Percentiles rank a stretch among this genome's conserved stretches.
Evolutionary conservation across 37 sponge, comb jelly and placozoan species (phyloP).

Genomic region (Spongia lamella): DNA sequence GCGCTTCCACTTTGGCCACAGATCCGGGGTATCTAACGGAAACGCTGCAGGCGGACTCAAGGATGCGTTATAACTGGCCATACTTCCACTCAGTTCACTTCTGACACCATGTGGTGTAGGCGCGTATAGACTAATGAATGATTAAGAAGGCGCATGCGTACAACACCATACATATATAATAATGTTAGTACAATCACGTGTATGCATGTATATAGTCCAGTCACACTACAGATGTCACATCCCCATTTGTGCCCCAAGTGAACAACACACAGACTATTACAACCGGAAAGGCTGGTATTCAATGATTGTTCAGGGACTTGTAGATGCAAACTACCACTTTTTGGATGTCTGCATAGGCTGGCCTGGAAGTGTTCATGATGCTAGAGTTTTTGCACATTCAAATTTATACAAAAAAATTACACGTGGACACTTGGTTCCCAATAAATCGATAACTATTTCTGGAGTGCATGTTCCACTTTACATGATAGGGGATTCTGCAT

Average conservation of each 20-base stretch:
- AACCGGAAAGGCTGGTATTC: slow-evolving; percentile 46
- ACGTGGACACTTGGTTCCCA: background rate
- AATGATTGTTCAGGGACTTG: slow-evolving; percentile 38
- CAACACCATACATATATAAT: too few species aligned
- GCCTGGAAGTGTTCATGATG: slow-evolving; percentile 64
- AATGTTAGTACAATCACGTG: too few species aligned
- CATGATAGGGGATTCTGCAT: slow-evolving; percentile 45
- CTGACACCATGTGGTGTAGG: too few species aligned
- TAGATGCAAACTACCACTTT: slow-evolving; percentile 27
- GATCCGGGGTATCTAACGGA: too few species aligned
- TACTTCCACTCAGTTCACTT: too few species aligned
- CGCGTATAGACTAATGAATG: too few species aligned
- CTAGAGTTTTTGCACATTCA: slow-evolving; percentile 38
- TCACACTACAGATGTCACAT: slow-evolving; percentile 49
- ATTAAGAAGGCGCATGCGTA: too few species aligned
- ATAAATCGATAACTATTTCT: background rate
- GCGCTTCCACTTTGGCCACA: too few species aligned
- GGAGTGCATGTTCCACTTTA: slow-evolving; percentile 18
- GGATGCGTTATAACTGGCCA: too few species aligned
- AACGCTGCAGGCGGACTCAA: too few species aligned
- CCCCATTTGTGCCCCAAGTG: slow-evolving; percentile 19
- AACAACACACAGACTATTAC: slow-evolving; percentile 48
- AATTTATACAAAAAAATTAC: background rate
- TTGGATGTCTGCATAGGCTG: slow-evolving; percentile 24
- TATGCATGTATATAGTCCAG: too few species aligned